phyloP scores from a whole-genome alignment of 2,888 invertebrate species.

The Diplazon laetatorius region DNA sequence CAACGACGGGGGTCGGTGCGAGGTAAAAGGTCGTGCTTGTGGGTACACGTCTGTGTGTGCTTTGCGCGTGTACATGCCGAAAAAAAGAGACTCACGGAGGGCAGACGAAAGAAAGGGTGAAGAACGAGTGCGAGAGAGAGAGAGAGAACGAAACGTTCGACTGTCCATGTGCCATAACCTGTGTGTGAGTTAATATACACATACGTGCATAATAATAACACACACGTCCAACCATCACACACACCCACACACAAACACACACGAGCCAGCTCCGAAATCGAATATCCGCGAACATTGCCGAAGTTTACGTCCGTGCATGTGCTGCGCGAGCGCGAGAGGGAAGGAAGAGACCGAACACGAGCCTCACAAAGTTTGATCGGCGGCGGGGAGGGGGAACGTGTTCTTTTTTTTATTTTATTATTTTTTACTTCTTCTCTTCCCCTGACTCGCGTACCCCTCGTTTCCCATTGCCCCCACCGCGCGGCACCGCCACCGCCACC shows the following conservation, averaged over 20 bases:
- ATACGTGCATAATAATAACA: too few relatives aligned
- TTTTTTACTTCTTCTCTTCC: too few relatives aligned
- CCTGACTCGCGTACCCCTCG: too few relatives aligned
- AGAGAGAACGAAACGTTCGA: conserved; percentile 33
- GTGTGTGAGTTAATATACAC: too few relatives aligned
- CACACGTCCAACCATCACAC: neutral
- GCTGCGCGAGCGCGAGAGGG: conserved; percentile 61
- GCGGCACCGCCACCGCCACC: conserved; percentile 5
- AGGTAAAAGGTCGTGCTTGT: neutral
- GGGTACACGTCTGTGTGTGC: neutral
- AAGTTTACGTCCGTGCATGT: conserved; percentile 34
- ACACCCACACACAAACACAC: conserved; percentile 20
- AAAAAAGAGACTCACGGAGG: conserved; percentile 47
- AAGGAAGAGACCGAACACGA: too few relatives aligned
- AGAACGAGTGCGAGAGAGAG: conserved; percentile 51
- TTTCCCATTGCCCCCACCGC: conserved; percentile 9
- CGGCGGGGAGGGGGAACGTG: too few relatives aligned
- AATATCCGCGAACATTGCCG: conserved; percentile 57
- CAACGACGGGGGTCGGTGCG: conserved; percentile 26
- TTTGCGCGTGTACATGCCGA: conserved; percentile 8
- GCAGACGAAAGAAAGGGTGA: conserved; percentile 52
- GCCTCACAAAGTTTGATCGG: too few relatives aligned
- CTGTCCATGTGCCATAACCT: too few relatives aligned
- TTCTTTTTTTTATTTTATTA: too few relatives aligned
- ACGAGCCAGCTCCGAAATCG: conserved; percentile 23